Conservation (phyloP, 2,888 invertebrate species). For the Pollenia griseotomentosa region DNA sequence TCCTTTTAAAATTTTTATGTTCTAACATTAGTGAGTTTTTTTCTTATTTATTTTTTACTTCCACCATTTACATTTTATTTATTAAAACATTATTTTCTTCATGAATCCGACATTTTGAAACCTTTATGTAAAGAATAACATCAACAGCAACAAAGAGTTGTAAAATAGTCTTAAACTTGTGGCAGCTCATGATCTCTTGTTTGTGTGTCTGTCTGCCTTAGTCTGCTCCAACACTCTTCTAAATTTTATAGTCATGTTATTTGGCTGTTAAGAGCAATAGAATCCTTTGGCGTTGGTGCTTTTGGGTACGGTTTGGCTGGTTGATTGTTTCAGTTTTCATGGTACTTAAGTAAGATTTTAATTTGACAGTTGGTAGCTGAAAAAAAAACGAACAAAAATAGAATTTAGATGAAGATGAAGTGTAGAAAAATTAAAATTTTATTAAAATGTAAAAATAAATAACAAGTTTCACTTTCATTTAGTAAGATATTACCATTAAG, state of each 20-base stretch:
- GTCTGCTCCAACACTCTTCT: conserved; percentile 15
- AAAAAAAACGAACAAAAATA: neutral
- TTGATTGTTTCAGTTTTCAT: conserved; percentile 60
- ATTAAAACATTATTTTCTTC: conserved; percentile 52
- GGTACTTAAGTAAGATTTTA: conserved; percentile 71
- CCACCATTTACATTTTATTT: conserved; percentile 25
- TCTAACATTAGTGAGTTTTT: conserved; percentile 31
- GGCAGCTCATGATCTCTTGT: conserved; percentile 3
- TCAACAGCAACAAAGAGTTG: conserved; percentile 24
- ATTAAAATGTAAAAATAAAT: conserved; percentile 27
- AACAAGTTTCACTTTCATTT: conserved; percentile 58
- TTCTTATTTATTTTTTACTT: neutral
- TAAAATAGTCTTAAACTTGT: conserved; percentile 33
- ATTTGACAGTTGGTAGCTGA: conserved; percentile 58
- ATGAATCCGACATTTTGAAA: conserved; percentile 1
- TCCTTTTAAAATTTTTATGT: conserved; percentile 26
- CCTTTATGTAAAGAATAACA: conserved; percentile 2
- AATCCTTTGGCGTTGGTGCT: conserved; percentile 30
- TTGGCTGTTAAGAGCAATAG: neutral
- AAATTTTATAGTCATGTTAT: conserved; percentile 4
- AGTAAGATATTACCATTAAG: conserved; percentile 6
- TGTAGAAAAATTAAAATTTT: conserved; percentile 48
- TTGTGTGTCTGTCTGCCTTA: neutral
- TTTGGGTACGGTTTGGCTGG: neutral
- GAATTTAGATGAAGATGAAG: conserved; percentile 24